These are phyloP conservation scores for Colletes latitarsis DNA, from an alignment of 1,140 invertebrate genomes.

Conservation along the genomic window DNA sequence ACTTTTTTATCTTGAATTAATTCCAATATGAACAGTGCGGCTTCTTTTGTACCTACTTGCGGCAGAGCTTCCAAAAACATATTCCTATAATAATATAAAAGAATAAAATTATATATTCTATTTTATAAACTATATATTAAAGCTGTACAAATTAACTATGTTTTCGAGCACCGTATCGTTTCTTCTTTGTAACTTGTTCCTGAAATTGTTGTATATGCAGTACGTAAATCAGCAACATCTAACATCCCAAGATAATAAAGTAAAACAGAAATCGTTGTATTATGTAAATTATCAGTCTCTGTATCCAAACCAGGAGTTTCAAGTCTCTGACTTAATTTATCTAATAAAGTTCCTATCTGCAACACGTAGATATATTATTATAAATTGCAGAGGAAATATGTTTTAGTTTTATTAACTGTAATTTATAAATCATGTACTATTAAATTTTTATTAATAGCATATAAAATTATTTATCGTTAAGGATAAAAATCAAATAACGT, in stretches of 20 bases:
- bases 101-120: conserved; percentile 12
- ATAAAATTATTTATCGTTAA: too few species aligned
- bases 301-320: conserved; percentile 78
- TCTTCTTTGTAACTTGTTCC: conserved; percentile 80
- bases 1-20: conserved; percentile 84
- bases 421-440: background rate
- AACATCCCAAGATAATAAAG: conserved; percentile 76
- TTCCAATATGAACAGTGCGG: conserved; percentile 84
- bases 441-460: background rate
- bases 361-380: conserved; percentile 38
- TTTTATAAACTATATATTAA: background rate
- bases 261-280: conserved; percentile 76
- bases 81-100: conserved; percentile 77
- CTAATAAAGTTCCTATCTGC: conserved; percentile 75
- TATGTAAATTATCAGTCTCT: conserved; percentile 76
- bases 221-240: conserved; percentile 70
- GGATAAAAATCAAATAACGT: background rate
- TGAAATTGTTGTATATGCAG: conserved; percentile 75
- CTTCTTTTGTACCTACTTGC: conserved; percentile 85
- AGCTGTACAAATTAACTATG: conserved; percentile 6
- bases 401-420: background rate
- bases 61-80: conserved; percentile 88
- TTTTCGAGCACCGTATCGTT: conserved; percentile 71
- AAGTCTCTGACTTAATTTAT: conserved; percentile 76
- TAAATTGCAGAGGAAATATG: background rate